Conservation (phyloP, 2,888 invertebrate species). For the Capitulum mitella region DNA sequence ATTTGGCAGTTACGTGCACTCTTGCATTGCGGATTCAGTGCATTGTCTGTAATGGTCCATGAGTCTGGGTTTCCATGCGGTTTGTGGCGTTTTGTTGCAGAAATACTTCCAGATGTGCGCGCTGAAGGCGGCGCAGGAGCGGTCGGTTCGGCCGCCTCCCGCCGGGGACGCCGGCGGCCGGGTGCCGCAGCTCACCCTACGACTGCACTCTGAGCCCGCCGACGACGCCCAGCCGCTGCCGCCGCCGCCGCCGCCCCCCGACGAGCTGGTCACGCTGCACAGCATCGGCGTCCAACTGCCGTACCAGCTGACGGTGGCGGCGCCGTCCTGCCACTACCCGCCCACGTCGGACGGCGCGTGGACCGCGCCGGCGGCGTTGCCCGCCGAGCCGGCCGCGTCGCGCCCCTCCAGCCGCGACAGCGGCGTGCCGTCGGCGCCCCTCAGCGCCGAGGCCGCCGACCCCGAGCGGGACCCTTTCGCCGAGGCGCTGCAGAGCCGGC, state of each 20-base stretch:
- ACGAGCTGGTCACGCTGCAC: not conserved
- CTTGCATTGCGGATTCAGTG: too few relatives aligned
- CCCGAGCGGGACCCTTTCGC: not conserved
- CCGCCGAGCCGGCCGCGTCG: not conserved
- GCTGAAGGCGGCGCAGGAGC: not conserved
- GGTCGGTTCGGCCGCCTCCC: not conserved
- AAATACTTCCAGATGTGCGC: slow-evolving; percentile 9
- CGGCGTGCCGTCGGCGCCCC: slow-evolving; percentile 16
- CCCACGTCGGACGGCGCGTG: not conserved
- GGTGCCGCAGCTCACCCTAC: not conserved
- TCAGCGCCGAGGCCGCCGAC: slow-evolving; percentile 6
- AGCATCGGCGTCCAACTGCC: slow-evolving; percentile 21
- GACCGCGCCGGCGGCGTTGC: not conserved
- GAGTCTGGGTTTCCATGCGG: not conserved
- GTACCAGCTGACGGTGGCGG: slow-evolving; percentile 1
- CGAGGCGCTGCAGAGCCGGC: not conserved
- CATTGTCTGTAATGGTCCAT: not conserved
- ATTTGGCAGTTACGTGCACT: too few relatives aligned
- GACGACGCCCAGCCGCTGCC: not conserved
- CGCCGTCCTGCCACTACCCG: not conserved
- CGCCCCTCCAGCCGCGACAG: not conserved
- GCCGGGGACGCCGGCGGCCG: not conserved
- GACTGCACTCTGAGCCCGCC: not conserved
- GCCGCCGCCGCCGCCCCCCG: not conserved
- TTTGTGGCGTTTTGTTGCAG: not conserved